Percentiles rank a stretch among this genome's conserved stretches.
These are phyloP conservation scores for Gymnopithys bicolor DNA, from an alignment of 2,797 vertebrate genomes.

Conservation along the genomic window DNA sequence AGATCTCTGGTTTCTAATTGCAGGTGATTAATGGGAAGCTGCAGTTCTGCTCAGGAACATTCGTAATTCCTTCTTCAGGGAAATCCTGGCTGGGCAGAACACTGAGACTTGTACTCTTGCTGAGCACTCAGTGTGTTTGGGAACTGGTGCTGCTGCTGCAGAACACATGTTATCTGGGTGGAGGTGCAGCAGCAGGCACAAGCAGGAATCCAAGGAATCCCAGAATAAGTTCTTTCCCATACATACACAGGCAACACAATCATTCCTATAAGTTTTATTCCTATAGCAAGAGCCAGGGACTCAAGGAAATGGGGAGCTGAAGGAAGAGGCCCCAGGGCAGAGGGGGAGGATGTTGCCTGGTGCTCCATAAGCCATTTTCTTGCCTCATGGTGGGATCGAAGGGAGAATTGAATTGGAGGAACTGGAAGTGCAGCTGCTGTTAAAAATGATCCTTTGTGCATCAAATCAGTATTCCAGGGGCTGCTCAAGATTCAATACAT, in stretches of 20 bases:
- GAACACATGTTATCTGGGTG: not conserved
- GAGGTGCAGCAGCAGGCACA: not conserved
- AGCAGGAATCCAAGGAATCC: not conserved
- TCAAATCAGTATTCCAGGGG: slow-evolving; percentile 75
- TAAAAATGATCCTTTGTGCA: slow-evolving; percentile 67
- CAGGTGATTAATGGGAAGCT: slow-evolving; percentile 73
- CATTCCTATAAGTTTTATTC: not conserved
- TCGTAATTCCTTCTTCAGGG: slow-evolving; percentile 68
- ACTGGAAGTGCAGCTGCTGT: not conserved
- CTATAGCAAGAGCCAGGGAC: not conserved
- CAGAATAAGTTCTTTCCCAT: accelerated
- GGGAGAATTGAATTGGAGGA: not conserved
- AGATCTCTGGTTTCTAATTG: slow-evolving; percentile 68
- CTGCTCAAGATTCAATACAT: slow-evolving; percentile 74
- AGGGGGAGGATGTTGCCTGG: not conserved
- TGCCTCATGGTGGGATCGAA: not conserved
- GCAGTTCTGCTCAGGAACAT: slow-evolving; percentile 56
- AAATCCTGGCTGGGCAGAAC: slow-evolving; percentile 35
- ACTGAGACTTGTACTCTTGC: not conserved
- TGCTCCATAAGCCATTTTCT: accelerated
- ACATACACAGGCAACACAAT: accelerated
- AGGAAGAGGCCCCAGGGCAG: not conserved
- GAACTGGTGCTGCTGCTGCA: not conserved
- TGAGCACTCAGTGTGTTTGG: not conserved
- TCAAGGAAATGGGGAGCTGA: not conserved